Evolutionary conservation across 2,113 vertebrate genomes (phyloP), one percentile per base, ranked within the genome.

Genomic region (Myiagra hebetior): DNA sequence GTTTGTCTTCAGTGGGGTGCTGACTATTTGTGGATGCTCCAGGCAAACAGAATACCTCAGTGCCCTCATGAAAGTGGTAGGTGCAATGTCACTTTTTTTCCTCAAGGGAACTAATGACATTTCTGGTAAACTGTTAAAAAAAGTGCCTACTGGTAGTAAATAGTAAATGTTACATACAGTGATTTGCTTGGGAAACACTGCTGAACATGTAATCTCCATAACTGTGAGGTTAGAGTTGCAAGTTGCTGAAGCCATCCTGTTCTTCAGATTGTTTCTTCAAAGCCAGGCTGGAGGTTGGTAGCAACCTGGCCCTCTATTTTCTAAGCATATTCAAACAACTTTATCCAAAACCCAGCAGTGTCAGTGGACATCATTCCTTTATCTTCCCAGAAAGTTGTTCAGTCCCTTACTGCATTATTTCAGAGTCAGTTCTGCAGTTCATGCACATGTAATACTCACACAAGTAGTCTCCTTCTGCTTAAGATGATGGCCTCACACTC

Each of bases 51-150:
- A 95, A 97, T 98, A 85, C 95, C 95, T 78, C 98, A 97, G 83
- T 99, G 99, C 84, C 97, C 98, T 42, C 97, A 97, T 35, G 99
- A 99, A 93, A 98, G 97, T 75, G 99, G 99, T 99, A 97, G 90
- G 98, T 97, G 27, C 59, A 67, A 67, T 67, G 46, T 82, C 28
- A 62, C 16, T 65, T 77, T 77, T 67, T 77, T 39, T 1, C 28
- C 10, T 10, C 24, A 15, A 28, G n/a, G 30, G 64, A 52, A 42
- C 41, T 83, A 76, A 23, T 56, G 63, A 44, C 11, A 28, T 55
- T 30, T 63, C 50, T 68, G 35, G 6, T 88, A 59, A 72, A 19
- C 37, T 75, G 42, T 55, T 79, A 49, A 59, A 79, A 77, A 87
- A 77, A 87, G 21, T 37, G 9, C 30, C 3, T 70, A 15, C 7